Percentiles rank a stretch among this genome's conserved stretches.
These are phyloP conservation scores for Cydia amplana DNA, from an alignment of 1,140 invertebrate genomes.

Conservation along the genomic window DNA sequence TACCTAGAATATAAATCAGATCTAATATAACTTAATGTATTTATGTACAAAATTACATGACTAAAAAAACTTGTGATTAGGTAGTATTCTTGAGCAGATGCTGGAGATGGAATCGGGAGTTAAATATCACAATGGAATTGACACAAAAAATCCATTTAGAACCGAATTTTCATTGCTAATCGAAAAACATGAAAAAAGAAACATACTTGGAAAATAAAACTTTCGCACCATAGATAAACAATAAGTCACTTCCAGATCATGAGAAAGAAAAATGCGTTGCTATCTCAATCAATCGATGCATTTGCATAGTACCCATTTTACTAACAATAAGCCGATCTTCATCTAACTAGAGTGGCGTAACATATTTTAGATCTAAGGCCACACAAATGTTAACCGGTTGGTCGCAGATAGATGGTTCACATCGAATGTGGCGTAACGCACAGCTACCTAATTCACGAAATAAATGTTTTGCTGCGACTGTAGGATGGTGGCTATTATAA, in stretches of 20 bases:
- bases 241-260: background rate
- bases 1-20: too few relatives aligned
- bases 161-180: too few relatives aligned
- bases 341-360: slow-evolving; percentile 52
- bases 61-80: too few relatives aligned
- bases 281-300: slow-evolving; percentile 29
- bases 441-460: slow-evolving; percentile 40
- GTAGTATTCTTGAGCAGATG: too few relatives aligned
- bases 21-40: too few relatives aligned
- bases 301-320: slow-evolving; percentile 13
- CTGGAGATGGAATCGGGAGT: too few relatives aligned
- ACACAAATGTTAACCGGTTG: slow-evolving; percentile 63
- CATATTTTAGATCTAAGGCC: slow-evolving; percentile 50
- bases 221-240: too few relatives aligned
- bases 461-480: background rate
- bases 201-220: too few relatives aligned
- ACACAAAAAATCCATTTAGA: too few relatives aligned
- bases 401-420: slow-evolving; percentile 55
- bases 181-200: too few relatives aligned
- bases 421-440: slow-evolving; percentile 48
- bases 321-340: slow-evolving; percentile 43
- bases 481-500: background rate
- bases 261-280: background rate
- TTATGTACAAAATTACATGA: too few relatives aligned
- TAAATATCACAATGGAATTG: too few relatives aligned